A percentile compares a stretch with the other conserved stretches of the same genome.
phyloP scores from a whole-genome alignment of 2,888 invertebrate genomes.

The Achlya flavicornis region DNA sequence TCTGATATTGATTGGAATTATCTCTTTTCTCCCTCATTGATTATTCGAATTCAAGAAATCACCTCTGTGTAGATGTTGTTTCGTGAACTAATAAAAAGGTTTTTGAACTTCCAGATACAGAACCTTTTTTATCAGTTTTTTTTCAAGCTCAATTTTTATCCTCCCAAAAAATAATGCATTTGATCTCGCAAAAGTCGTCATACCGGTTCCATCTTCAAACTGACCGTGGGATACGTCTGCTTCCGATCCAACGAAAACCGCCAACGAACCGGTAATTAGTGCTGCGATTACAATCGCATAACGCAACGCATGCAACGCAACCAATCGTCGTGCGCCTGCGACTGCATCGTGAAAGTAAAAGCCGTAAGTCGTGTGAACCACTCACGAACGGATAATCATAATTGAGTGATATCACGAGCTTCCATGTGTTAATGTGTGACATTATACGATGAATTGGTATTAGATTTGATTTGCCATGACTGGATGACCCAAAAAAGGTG shows the following conservation, averaged over 20 bases:
- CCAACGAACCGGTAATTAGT: neutral
- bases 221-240: neutral
- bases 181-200: neutral
- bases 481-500: too few relatives aligned
- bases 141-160: neutral
- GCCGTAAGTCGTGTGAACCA: constrained; percentile 15
- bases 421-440: neutral
- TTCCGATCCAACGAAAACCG: neutral
- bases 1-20: too few relatives aligned
- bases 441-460: too few relatives aligned
- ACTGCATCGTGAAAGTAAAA: constrained; percentile 16
- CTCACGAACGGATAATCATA: constrained; percentile 15
- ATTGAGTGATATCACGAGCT: neutral
- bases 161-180: neutral
- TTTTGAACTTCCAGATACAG: too few relatives aligned
- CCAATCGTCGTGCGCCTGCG: constrained; percentile 13
- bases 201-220: neutral
- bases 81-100: too few relatives aligned
- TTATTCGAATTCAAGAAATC: too few relatives aligned
- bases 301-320: constrained; percentile 11
- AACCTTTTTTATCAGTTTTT: neutral
- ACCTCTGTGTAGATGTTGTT: too few relatives aligned
- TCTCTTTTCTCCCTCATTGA: too few relatives aligned
- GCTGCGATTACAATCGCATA: constrained; percentile 4
- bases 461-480: too few relatives aligned